These are phyloP conservation scores for Amphiprion clarkii DNA, from an alignment of 2,797 vertebrate genomes.

Conservation along the genomic window DNA sequence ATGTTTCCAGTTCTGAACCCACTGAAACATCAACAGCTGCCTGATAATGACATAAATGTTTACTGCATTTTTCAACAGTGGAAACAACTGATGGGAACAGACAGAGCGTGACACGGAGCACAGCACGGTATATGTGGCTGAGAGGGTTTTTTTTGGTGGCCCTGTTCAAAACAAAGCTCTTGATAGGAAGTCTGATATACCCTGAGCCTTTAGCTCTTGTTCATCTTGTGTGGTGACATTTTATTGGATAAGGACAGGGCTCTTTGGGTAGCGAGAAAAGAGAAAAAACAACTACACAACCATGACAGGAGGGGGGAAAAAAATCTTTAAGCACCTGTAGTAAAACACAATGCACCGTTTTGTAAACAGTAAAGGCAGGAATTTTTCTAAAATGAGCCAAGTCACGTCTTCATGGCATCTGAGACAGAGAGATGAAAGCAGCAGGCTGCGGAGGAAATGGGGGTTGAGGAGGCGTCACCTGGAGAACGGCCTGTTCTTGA, in stretches of 20 bases:
- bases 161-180: constrained; percentile 58
- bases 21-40: constrained; percentile 7
- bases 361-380: constrained; percentile 81
- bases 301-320: constrained; percentile 43
- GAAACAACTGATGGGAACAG: constrained; percentile 45
- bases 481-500: constrained; percentile 78
- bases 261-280: constrained; percentile 49
- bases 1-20: neutral
- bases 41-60: constrained; percentile 45
- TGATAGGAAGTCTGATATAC: constrained; percentile 81
- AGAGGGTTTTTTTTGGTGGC: constrained; percentile 37
- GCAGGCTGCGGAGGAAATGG: constrained; percentile 79
- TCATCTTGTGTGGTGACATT: constrained; percentile 82
- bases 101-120: constrained; percentile 42
- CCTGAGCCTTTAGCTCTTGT: constrained; percentile 63
- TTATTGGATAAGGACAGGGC: constrained; percentile 77
- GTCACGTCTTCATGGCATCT: constrained; percentile 82
- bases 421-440: constrained; percentile 84
- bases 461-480: constrained; percentile 81
- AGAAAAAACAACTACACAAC: constrained; percentile 10
- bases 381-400: constrained; percentile 84
- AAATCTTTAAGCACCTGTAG: constrained; percentile 85
- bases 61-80: constrained; percentile 32
- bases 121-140: constrained; percentile 31
- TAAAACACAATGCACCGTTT: constrained; percentile 83